A percentile compares a stretch with the other conserved stretches of the same genome.
Evolutionary conservation across 37 sponge, comb jelly and placozoan genomes (phyloP).

Genomic region (Chondrosia reniformis): DNA sequence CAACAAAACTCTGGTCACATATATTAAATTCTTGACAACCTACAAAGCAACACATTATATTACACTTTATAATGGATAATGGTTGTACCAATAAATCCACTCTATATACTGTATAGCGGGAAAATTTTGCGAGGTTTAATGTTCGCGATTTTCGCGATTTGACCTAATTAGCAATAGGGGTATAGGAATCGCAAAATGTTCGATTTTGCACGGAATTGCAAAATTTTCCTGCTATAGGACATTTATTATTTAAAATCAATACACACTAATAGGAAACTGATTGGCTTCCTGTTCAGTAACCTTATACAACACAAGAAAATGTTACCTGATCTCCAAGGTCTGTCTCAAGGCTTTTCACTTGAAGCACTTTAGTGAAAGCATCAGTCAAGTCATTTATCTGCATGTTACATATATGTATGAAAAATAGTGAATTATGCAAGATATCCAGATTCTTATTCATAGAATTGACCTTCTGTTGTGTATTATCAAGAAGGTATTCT

Average conservation of each 20-base stretch:
- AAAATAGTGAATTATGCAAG: too few relatives aligned
- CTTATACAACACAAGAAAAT: too few relatives aligned
- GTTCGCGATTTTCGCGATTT: too few relatives aligned
- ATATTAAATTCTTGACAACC: constrained; percentile 78
- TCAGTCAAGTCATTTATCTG: not conserved
- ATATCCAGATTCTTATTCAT: too few relatives aligned
- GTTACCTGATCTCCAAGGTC: constrained; percentile 27
- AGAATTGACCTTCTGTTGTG: too few relatives aligned
- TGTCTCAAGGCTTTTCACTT: not conserved
- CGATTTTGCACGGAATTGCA: not conserved
- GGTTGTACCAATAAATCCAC: not conserved
- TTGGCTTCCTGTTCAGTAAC: too few relatives aligned
- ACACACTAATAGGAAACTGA: not conserved
- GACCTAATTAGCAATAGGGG: too few relatives aligned
- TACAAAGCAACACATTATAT: not conserved
- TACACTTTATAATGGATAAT: not conserved
- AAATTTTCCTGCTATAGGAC: not conserved
- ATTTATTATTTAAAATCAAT: not conserved
- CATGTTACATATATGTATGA: not conserved
- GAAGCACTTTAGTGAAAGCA: not conserved
- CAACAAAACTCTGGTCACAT: constrained; percentile 47
- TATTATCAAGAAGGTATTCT: too few relatives aligned
- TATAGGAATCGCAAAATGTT: too few relatives aligned
- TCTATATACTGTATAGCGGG: not conserved
- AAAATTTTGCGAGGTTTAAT: too few relatives aligned